Conservation (phyloP, 2,888 invertebrate genomes). For the Rhingia rostrata region DNA sequence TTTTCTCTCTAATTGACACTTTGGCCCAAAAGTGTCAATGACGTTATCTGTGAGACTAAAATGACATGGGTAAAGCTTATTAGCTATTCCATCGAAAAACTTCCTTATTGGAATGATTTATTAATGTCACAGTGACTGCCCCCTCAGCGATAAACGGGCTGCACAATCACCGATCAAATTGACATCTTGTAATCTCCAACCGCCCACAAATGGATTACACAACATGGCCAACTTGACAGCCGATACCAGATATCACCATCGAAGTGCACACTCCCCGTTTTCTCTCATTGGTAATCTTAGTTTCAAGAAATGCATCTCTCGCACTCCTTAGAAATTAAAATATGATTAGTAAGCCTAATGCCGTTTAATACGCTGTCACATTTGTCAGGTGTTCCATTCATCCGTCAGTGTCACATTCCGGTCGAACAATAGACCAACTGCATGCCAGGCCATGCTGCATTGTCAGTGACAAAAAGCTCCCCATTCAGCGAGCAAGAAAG, state of each 20-base stretch:
- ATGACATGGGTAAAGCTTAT: conserved; percentile 3
- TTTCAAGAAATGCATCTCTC: conserved; percentile 26
- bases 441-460: neutral
- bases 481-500: neutral
- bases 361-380: conserved; percentile 64
- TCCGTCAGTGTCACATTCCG: conserved; percentile 66
- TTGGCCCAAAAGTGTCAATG: neutral
- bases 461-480: conserved; percentile 30
- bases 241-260: conserved; percentile 21
- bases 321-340: conserved; percentile 44
- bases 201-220: conserved; percentile 67
- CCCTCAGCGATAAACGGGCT: conserved; percentile 33
- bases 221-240: conserved; percentile 10
- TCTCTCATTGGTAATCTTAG: conserved; percentile 29
- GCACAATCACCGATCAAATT: conserved; percentile 21
- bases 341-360: conserved; percentile 69
- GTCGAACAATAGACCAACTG: conserved; percentile 34
- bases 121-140: conserved; percentile 15
- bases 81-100: neutral
- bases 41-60: neutral
- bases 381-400: conserved; percentile 69
- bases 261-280: conserved; percentile 25
- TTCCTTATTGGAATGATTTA: conserved; percentile 28
- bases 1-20: conserved; percentile 1
- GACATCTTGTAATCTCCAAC: conserved; percentile 65